Conservation (phyloP, 2,888 invertebrate genomes). For the Idaea straminata region DNA sequence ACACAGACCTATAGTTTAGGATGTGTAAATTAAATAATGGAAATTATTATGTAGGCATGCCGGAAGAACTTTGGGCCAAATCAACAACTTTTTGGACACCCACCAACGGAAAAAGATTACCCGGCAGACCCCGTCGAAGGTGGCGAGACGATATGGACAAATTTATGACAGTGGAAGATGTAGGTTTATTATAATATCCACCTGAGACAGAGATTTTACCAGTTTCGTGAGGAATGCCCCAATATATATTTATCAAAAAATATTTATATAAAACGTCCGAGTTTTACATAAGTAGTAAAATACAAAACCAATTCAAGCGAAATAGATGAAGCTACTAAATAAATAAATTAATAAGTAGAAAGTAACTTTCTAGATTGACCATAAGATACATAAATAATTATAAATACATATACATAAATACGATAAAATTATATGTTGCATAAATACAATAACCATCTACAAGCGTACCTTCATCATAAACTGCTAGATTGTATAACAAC, state of each 20-base stretch:
- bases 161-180: too few species aligned
- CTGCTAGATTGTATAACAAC: slow-evolving; percentile 16
- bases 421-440: slow-evolving; percentile 13
- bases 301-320: neutral
- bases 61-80: too few species aligned
- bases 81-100: too few species aligned
- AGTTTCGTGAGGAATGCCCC: neutral
- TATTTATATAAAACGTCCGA: neutral
- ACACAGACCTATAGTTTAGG: too few species aligned
- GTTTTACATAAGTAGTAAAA: neutral
- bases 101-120: too few species aligned
- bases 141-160: too few species aligned
- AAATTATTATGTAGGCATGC: too few species aligned
- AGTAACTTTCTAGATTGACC: neutral
- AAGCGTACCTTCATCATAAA: slow-evolving; percentile 18
- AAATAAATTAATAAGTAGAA: neutral
- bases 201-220: too few species aligned
- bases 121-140: too few species aligned
- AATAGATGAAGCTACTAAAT: neutral
- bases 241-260: neutral
- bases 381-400: slow-evolving; percentile 14
- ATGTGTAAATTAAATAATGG: too few species aligned
- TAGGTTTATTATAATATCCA: too few species aligned
- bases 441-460: slow-evolving; percentile 8
- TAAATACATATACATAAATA: slow-evolving; percentile 19